Base-by-base conservation (phyloP, 2,888 invertebrate species). In the Dryadula phaetusa region DNA sequence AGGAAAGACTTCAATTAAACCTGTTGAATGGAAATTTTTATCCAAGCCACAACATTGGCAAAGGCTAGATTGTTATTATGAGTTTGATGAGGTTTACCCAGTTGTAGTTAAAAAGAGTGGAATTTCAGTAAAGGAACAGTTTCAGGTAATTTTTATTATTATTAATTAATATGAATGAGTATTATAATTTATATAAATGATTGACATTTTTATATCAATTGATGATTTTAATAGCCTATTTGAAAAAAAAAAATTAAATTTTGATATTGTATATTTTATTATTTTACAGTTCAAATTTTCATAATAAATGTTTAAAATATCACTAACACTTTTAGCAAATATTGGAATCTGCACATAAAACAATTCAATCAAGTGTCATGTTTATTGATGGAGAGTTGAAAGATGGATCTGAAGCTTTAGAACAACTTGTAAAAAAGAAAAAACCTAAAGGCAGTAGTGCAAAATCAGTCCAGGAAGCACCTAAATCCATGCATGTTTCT, bases 1-100 rank as follows among this genome's bases (percentile, higher is more conserved):
- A 14, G 79, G 76, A 54, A 90, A 89, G 72, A 87, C 90, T 42
- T 83, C 93, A 60, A 94, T 94, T 42, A 95, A 94, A 73, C 95
- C 95, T 10, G 95, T 95, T 28, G 97, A 98, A 25, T 95, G 96
- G 94, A 97, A 96, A 81, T 96, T 96, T 80, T 91, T 95, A 74
- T 90, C 95, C 0, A 95, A 95, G 79, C 82, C 93, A 1, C 95
- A 95, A 22, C 95, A 94, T 72, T 98, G 97, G 97, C 94, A 95
- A 74, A 93, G 95, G 72, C 83, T 98, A 25, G 96, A 97, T 78
- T 95, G 96, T 73, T 94, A 94, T 76, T 95, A 96, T 79, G 95
- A 96, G 75, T 92, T 98, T 80, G 96, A 97, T 85, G 95, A 96
- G 76, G 86, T 95, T 14, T 95, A 96, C 81, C 95, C 96, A 62